phyloP scores from a whole-genome alignment of 2,888 invertebrate genomes.

The Noctua pronuba region DNA sequence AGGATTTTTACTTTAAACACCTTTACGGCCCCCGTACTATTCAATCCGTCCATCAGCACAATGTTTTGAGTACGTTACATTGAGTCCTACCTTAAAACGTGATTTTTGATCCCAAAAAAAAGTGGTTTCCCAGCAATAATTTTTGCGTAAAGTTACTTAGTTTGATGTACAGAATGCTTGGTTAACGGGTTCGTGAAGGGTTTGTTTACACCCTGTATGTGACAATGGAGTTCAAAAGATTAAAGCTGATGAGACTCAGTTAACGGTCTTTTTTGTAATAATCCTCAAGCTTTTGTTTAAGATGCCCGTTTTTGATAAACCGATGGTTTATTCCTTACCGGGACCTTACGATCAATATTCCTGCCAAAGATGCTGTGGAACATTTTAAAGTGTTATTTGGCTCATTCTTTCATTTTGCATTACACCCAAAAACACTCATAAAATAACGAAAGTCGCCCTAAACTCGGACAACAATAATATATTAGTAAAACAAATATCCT shows the following conservation, averaged over 20 bases:
- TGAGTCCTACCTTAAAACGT: too few relatives aligned
- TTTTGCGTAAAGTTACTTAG: too few relatives aligned
- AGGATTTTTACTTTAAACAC: too few relatives aligned
- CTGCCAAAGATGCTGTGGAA: background rate
- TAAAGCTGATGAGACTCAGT: background rate
- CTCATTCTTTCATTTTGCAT: background rate
- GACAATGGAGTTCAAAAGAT: background rate
- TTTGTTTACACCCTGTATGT: too few relatives aligned
- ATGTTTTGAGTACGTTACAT: too few relatives aligned
- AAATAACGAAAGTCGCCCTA: background rate
- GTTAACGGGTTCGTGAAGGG: too few relatives aligned
- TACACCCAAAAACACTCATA: background rate
- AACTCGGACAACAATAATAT: conserved; percentile 15
- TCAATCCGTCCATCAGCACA: too few relatives aligned
- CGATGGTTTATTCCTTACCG: background rate
- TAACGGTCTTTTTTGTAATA: background rate
- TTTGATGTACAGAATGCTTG: too few relatives aligned
- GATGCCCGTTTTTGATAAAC: background rate
- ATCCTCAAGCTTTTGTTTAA: background rate
- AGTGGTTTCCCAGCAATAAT: too few relatives aligned
- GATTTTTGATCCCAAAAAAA: too few relatives aligned
- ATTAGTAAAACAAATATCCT: conserved; percentile 17
- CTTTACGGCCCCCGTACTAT: too few relatives aligned
- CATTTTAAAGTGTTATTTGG: background rate
- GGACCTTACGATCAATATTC: background rate